Evolutionary conservation across 2,888 invertebrate species (phyloP).

Genomic region (Microchrysa polita): DNA sequence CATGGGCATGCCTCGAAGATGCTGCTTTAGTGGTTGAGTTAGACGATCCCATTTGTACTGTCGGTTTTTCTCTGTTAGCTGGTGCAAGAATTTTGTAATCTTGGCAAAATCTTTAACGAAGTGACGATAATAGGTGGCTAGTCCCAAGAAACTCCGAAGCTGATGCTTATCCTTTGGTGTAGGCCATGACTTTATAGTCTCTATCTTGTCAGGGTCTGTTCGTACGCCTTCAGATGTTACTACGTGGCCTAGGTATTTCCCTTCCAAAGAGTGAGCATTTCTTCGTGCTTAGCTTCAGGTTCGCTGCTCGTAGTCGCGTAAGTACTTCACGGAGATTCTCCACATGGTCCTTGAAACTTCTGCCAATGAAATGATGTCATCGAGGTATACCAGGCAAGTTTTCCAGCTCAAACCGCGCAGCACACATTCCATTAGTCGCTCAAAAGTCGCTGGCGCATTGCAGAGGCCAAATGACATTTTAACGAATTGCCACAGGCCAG

Average conservation of each 20-base stretch:
- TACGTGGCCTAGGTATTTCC: too few species aligned
- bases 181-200: constrained; percentile 14
- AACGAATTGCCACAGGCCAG: too few species aligned
- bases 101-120: constrained; percentile 29
- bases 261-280: too few species aligned
- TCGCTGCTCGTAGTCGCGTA: constrained; percentile 11
- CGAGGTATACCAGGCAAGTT: constrained; percentile 28
- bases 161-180: constrained; percentile 11
- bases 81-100: constrained; percentile 7
- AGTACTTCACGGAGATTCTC: constrained; percentile 15
- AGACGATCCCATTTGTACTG: too few species aligned
- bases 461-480: too few species aligned
- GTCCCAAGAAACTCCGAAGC: constrained; percentile 15
- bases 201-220: constrained; percentile 25
- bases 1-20: too few species aligned
- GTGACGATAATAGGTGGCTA: constrained; percentile 13
- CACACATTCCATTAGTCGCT: constrained; percentile 36
- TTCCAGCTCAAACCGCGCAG: constrained; percentile 22
- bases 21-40: too few species aligned
- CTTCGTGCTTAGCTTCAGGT: constrained; percentile 30
- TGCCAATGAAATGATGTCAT: too few species aligned
- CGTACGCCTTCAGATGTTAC: too few species aligned
- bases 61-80: constrained; percentile 49
- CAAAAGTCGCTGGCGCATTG: too few species aligned
- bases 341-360: too few species aligned